Evolutionary conservation across 2,113 vertebrate species (phyloP).

Genomic region (Malurus cyaneus): DNA sequence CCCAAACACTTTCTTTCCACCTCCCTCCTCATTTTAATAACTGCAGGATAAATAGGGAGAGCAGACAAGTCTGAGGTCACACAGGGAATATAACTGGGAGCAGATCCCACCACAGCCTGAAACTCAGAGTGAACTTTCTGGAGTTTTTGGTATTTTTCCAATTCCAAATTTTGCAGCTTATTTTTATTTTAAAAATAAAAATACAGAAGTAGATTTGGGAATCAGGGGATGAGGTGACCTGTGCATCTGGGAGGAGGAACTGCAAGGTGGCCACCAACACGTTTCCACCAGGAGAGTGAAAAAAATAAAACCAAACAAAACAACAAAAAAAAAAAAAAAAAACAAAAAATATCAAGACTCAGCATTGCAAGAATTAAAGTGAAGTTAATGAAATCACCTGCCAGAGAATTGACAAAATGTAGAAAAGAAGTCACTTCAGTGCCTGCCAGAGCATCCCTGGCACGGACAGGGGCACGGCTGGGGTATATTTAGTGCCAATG

Average conservation of each 20-base stretch:
- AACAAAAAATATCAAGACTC: too few species aligned
- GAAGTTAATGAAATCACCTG: conserved; percentile 49
- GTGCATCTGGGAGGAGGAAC: background rate
- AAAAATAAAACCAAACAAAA: too few species aligned
- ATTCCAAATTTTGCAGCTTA: background rate
- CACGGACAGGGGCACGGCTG: conserved; percentile 23
- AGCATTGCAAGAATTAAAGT: too few species aligned
- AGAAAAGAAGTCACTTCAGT: conserved; percentile 28
- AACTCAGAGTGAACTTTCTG: background rate
- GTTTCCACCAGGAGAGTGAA: background rate
- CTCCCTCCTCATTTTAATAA: background rate
- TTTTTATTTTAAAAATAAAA: background rate
- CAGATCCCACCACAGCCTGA: background rate
- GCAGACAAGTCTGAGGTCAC: background rate
- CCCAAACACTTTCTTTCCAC: background rate
- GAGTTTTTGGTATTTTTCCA: background rate
- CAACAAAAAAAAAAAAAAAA: too few species aligned
- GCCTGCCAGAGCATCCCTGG: conserved; percentile 55
- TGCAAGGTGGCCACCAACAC: background rate
- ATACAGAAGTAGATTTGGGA: background rate
- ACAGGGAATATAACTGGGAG: background rate
- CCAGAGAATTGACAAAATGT: conserved; percentile 15
- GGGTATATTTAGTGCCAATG: conserved; percentile 60
- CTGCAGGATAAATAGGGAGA: background rate
- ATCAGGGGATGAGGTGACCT: rapidly evolving